A percentile compares a stretch with the other conserved stretches of the same genome.
Conservation (phyloP, 1,140 invertebrate species). For the Gryllus bimaculatus region DNA sequence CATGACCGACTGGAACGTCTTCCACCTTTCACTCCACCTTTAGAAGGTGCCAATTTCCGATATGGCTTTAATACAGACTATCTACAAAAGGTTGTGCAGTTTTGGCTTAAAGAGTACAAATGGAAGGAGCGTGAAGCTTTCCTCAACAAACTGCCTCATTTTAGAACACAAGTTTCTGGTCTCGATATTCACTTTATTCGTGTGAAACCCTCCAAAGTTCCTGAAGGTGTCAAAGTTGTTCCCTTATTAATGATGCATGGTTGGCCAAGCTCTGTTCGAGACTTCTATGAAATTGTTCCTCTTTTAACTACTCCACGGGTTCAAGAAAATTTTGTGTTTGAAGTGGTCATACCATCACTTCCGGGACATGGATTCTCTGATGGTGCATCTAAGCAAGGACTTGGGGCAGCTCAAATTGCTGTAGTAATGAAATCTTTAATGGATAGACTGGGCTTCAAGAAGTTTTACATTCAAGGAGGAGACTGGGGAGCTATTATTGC, state of each 20-base stretch:
- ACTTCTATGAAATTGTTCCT: conserved; percentile 59
- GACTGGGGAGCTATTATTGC: conserved; percentile 52
- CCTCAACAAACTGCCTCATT: conserved; percentile 65
- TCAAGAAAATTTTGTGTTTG: conserved; percentile 57
- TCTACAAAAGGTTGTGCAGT: conserved; percentile 53
- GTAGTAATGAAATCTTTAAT: conserved; percentile 75
- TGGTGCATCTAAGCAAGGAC: conserved; percentile 41
- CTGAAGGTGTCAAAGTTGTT: conserved; percentile 45
- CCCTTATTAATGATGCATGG: conserved; percentile 61
- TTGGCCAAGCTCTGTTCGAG: conserved; percentile 81
- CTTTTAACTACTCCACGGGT: conserved; percentile 47
- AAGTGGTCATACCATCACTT: conserved; percentile 67
- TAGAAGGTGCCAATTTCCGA: conserved; percentile 58
- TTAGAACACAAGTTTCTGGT: conserved; percentile 51
- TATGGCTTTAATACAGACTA: conserved; percentile 69
- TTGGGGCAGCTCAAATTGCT: conserved; percentile 51
- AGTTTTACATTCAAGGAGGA: conserved; percentile 76
- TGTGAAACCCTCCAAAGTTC: conserved; percentile 41
- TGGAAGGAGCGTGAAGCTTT: conserved; percentile 56
- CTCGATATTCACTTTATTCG: conserved; percentile 68
- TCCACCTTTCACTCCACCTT: conserved; percentile 40
- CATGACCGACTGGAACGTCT: conserved; percentile 45
- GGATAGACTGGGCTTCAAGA: conserved; percentile 60
- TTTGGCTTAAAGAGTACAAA: conserved; percentile 66
- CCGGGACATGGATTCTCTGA: conserved; percentile 81